Evolutionary conservation across 1,140 invertebrate genomes (phyloP).

Genomic region (Drosophila rufa): DNA sequence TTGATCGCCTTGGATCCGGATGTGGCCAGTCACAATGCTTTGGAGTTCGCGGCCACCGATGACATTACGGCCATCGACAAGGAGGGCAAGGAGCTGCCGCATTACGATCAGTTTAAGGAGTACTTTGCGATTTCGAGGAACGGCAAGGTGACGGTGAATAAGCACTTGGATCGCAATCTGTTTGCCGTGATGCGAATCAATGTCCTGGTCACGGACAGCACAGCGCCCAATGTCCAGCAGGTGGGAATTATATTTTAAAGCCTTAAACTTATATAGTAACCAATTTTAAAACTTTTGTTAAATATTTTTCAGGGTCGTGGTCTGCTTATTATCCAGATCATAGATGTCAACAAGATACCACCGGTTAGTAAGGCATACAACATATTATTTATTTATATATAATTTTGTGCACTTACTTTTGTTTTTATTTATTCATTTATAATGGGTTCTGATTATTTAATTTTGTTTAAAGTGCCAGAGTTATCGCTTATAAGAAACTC

Average conservation of each 20-base stretch:
- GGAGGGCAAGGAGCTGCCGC: constrained; percentile 91
- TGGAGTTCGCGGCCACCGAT: constrained; percentile 91
- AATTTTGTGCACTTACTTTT: too few species aligned
- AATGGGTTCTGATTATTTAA: too few species aligned
- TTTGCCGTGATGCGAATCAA: constrained; percentile 87
- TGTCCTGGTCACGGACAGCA: constrained; percentile 92
- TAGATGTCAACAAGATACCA: constrained; percentile 91
- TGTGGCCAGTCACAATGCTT: constrained; percentile 88
- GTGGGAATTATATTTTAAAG: not conserved
- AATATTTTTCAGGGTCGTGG: constrained; percentile 87
- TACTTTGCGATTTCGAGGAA: constrained; percentile 90
- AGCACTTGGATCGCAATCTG: constrained; percentile 76
- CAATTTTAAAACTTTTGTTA: not conserved
- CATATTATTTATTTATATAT: too few species aligned
- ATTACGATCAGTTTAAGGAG: constrained; percentile 87
- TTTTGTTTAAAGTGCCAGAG: not conserved
- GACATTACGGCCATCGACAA: constrained; percentile 92
- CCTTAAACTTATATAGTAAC: too few species aligned
- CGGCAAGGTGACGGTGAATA: constrained; percentile 90
- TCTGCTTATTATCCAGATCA: constrained; percentile 93
- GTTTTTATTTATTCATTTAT: not conserved
- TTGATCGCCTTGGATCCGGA: constrained; percentile 93
- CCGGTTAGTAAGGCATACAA: constrained; percentile 79
- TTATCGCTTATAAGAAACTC: not conserved
- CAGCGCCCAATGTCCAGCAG: constrained; percentile 91